phyloP scores from a whole-genome alignment of 1,140 invertebrate genomes.

The Drosophila ohnishii region DNA sequence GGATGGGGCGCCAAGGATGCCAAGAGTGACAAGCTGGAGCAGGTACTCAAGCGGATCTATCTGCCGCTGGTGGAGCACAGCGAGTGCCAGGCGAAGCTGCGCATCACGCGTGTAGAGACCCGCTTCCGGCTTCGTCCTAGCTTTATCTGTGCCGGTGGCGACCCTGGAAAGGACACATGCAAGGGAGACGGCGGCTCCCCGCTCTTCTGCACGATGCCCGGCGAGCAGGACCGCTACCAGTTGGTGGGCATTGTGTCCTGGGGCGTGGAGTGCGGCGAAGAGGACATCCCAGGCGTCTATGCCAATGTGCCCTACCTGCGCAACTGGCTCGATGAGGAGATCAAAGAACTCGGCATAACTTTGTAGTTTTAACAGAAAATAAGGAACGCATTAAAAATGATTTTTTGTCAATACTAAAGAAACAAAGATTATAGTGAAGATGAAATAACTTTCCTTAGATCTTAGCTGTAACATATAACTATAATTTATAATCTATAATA shows the following conservation, averaged over 20 bases:
- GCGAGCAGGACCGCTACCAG: constrained; percentile 83
- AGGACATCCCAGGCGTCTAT: constrained; percentile 88
- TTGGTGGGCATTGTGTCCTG: constrained; percentile 86
- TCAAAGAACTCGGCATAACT: constrained; percentile 27
- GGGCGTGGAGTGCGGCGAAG: constrained; percentile 85
- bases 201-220: constrained; percentile 86
- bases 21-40: constrained; percentile 84
- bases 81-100: constrained; percentile 85
- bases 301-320: constrained; percentile 86
- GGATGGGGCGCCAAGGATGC: constrained; percentile 88
- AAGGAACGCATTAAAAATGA: neutral
- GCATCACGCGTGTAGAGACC: constrained; percentile 85
- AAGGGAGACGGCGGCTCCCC: constrained; percentile 86
- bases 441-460: neutral
- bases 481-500: neutral
- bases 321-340: constrained; percentile 85
- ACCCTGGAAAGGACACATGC: constrained; percentile 88
- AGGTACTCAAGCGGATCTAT: constrained; percentile 85
- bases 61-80: constrained; percentile 85
- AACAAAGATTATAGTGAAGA: neutral
- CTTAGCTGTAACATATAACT: neutral
- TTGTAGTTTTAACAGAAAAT: neutral
- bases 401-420: neutral
- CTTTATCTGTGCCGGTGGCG: constrained; percentile 87
- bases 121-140: constrained; percentile 86